These are phyloP conservation scores for Ganaspis sp. DNA, from an alignment of 1,140 invertebrate genomes.

Conservation along the genomic window DNA sequence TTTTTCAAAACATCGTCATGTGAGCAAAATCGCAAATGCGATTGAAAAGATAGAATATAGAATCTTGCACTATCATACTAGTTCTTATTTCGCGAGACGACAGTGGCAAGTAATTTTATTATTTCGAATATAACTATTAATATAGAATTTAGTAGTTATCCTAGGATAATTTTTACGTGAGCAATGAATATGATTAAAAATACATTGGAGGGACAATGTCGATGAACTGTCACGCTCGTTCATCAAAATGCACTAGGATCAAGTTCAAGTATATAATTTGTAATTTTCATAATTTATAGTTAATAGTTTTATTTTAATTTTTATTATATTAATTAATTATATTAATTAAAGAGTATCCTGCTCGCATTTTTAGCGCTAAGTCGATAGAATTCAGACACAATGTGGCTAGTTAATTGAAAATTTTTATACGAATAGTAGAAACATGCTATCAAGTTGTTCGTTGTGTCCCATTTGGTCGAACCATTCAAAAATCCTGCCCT, in stretches of 20 bases:
- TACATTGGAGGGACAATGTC: conserved; percentile 60
- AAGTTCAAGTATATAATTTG: conserved; percentile 41
- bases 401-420: conserved; percentile 24
- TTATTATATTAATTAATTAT: not conserved
- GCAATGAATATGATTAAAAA: conserved; percentile 61
- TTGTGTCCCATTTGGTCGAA: conserved; percentile 49
- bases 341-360: not conserved
- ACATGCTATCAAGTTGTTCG: conserved; percentile 43
- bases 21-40: conserved; percentile 27
- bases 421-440: conserved; percentile 53
- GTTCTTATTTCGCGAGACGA: not conserved
- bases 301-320: not conserved
- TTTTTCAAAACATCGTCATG: not conserved
- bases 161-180: conserved; percentile 56
- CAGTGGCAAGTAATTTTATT: not conserved
- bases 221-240: conserved; percentile 47
- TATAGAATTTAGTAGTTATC: conserved; percentile 36
- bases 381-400: not conserved
- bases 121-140: conserved; percentile 13
- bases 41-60: not conserved
- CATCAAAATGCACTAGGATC: conserved; percentile 50
- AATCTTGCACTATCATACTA: conserved; percentile 12
- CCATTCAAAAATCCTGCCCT: not conserved
- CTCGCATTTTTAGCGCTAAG: not conserved
- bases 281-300: conserved; percentile 7